A percentile compares a stretch with the other conserved stretches of the same genome.
Conservation (phyloP, 2,888 invertebrate genomes). For the Tenthredo amoena region DNA sequence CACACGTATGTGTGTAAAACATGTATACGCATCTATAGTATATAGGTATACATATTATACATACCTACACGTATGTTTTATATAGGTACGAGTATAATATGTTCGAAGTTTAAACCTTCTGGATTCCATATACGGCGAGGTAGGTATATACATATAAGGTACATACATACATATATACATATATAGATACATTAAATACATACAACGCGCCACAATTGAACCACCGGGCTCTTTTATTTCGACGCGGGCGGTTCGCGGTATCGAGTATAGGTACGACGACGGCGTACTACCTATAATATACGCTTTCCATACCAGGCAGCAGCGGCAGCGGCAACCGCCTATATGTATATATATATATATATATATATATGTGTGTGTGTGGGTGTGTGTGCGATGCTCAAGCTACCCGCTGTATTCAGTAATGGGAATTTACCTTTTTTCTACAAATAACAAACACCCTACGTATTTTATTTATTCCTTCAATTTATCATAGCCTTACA, state of each 20-base stretch:
- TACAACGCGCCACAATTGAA: slow-evolving; percentile 18
- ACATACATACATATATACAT: background rate
- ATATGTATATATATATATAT: too few relatives aligned
- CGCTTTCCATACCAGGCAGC: slow-evolving; percentile 5
- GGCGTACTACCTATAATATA: background rate
- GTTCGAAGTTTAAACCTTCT: slow-evolving; percentile 31
- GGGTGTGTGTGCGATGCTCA: background rate
- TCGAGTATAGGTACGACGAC: background rate
- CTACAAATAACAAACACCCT: slow-evolving; percentile 18
- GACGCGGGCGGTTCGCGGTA: slow-evolving; percentile 29
- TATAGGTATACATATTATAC: background rate
- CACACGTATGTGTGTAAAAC: background rate
- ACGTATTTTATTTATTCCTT: background rate
- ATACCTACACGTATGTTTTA: background rate
- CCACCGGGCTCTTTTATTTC: slow-evolving; percentile 31
- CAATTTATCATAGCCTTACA: slow-evolving; percentile 24
- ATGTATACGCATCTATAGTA: background rate
- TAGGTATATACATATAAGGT: background rate
- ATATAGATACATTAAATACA: background rate
- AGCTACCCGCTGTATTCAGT: slow-evolving; percentile 1
- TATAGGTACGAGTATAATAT: background rate
- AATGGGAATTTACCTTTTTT: background rate
- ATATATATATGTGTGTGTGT: too few relatives aligned
- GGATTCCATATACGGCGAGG: slow-evolving; percentile 29
- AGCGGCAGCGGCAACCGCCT: too few relatives aligned